Percentiles rank a stretch among this genome's conserved stretches.
Conservation (phyloP, 2,888 invertebrate genomes). For the Hydrotaea diabolus region DNA sequence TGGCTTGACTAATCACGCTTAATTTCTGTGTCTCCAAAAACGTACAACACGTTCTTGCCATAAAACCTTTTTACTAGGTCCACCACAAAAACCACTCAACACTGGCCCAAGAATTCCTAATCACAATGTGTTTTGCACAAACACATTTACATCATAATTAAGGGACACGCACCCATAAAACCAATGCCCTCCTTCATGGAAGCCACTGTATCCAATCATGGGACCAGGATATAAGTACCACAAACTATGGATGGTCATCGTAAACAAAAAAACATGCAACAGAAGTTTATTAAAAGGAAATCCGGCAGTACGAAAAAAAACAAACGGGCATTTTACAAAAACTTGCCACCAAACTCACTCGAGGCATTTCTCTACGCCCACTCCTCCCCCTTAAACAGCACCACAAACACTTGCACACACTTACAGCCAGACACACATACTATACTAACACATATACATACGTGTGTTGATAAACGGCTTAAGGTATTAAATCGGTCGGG, state of each 20-base stretch:
- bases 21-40: no score
- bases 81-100: no score
- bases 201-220: neutral
- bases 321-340: neutral
- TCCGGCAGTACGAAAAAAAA: neutral
- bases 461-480: conserved; percentile 53
- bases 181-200: neutral
- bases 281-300: conserved; percentile 25
- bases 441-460: neutral
- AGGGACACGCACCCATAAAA: neutral
- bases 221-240: neutral
- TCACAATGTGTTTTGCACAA: no score
- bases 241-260: neutral
- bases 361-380: neutral
- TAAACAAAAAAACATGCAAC: conserved; percentile 1
- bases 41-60: no score
- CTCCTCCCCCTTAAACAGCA: neutral
- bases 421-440: neutral
- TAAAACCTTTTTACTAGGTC: no score
- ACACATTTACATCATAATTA: neutral
- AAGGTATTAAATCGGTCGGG: conserved; percentile 45
- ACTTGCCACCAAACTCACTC: neutral
- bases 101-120: no score
- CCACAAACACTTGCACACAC: neutral
- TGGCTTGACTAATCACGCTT: no score